Conservation (phyloP, 1,140 invertebrate species). For the Proales similis region DNA sequence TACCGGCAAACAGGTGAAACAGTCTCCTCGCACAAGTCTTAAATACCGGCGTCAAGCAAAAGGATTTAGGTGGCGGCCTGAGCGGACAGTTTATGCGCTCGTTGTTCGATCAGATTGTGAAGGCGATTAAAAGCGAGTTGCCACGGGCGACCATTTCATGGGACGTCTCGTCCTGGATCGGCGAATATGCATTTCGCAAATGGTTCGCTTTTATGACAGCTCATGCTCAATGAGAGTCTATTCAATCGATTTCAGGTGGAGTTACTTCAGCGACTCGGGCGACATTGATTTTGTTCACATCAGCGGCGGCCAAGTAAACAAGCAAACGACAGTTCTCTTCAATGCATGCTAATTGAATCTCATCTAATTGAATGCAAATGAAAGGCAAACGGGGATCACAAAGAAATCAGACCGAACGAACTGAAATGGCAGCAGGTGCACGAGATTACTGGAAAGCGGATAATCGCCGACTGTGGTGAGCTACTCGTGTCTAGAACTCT, state of each 20-base stretch:
- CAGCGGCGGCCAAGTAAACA: slow-evolving; percentile 20
- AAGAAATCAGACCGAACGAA: slow-evolving; percentile 3
- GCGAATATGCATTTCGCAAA: neutral
- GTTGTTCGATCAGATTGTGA: slow-evolving; percentile 13
- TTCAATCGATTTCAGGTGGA: too few relatives aligned
- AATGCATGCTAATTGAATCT: neutral
- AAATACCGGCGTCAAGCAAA: too few relatives aligned
- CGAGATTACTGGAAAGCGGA: slow-evolving; percentile 13
- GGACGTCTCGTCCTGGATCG: slow-evolving; percentile 11
- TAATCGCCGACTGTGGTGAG: slow-evolving; percentile 27
- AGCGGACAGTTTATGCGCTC: slow-evolving; percentile 9
- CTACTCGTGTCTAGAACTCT: too few relatives aligned
- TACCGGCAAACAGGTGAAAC: slow-evolving; percentile 3
- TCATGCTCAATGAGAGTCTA: too few relatives aligned
- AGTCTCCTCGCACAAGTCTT: too few relatives aligned
- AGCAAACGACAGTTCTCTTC: too few relatives aligned
- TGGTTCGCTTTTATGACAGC: too few relatives aligned
- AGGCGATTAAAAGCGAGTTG: slow-evolving; percentile 9
- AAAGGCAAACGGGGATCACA: slow-evolving; percentile 1
- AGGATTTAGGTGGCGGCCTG: too few relatives aligned
- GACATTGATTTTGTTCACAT: slow-evolving; percentile 23
- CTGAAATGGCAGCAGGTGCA: neutral
- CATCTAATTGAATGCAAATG: neutral
- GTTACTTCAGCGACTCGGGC: slow-evolving; percentile 1
- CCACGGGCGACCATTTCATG: slow-evolving; percentile 7